Evolutionary conservation across 1,140 invertebrate species (phyloP), one percentile per base, ranked within the genome.

Genomic region (Anadara kagoshimensis): DNA sequence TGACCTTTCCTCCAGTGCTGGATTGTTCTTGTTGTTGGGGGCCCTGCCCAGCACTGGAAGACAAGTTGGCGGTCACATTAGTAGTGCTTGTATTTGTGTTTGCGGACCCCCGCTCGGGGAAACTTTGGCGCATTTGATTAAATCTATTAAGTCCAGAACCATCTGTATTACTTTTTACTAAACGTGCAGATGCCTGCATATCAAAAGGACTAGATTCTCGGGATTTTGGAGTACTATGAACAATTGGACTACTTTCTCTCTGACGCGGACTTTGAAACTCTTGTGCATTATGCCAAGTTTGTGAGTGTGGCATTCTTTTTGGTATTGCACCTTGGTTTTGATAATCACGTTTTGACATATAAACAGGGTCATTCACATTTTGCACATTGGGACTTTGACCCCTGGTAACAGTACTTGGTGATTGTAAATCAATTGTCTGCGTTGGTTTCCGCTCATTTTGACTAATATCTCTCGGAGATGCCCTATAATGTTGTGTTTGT

Each of bases 71-170:
- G 47, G 57, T 51, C 53, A 54, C 69, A 67, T 49, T 71, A 47
- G 59, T 69, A 57, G 58, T 68, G 53, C 69, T 67, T 73, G 49
- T 73, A 56, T 68, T 66, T 73, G 58, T 72, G 57, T 75, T 75
- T 76, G 66, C 75, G 78, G 80, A 79, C 79, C 80, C 80, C 80
- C 83, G 78, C 81, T 81, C 80, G 54, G 71, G 66, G 74, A 83
- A 85, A 82, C 68, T 69, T 41, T 79, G 69, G 22, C 69, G 49
- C 47, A 58, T 47, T 22, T 59, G 64, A 22, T 29, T 70, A 26
- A 67, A 59, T 58, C 69, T 62, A 29, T 57, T 53, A 41, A 66
- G 62, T 54, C 22, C 51, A 14, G 56, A 41, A 51, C 62, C 5
- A 20, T 59, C 61, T n/a, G 63, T 47, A 14, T 56, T 65, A 56